Evolutionary conservation across 1,140 invertebrate genomes (phyloP).

Genomic region (Drosophila rufa): DNA sequence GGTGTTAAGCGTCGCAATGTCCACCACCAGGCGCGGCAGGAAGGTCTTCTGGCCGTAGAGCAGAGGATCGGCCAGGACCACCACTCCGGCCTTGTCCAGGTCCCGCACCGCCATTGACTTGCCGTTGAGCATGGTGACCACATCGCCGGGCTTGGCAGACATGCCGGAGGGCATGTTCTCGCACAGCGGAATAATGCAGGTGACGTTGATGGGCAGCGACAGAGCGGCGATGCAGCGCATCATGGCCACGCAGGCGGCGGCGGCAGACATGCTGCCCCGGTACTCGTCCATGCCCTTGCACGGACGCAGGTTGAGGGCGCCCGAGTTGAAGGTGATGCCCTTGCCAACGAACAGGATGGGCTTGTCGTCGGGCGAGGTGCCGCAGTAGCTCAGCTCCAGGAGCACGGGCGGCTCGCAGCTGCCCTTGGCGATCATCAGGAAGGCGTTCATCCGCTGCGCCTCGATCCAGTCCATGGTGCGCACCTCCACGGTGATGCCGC

Average conservation of each 20-base stretch:
- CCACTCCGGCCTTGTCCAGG: conserved; percentile 95
- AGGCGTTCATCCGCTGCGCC: conserved; percentile 90
- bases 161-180: conserved; percentile 95
- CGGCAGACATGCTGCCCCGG: conserved; percentile 96
- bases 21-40: conserved; percentile 89
- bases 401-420: conserved; percentile 91
- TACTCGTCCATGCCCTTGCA: conserved; percentile 91
- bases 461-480: conserved; percentile 90
- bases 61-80: conserved; percentile 95
- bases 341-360: conserved; percentile 90
- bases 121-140: conserved; percentile 93
- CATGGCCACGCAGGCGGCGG: conserved; percentile 91
- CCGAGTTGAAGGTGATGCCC: conserved; percentile 94
- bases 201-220: conserved; percentile 91
- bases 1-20: conserved; percentile 90
- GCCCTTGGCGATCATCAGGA: conserved; percentile 91
- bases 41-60: conserved; percentile 89
- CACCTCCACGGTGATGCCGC: conserved; percentile 88
- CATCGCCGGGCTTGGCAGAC: conserved; percentile 95
- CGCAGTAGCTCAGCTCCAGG: conserved; percentile 89
- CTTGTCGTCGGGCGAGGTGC: conserved; percentile 85
- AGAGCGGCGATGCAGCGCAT: conserved; percentile 90
- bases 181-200: conserved; percentile 90
- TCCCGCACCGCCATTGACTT: conserved; percentile 95
- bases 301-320: conserved; percentile 94